A percentile compares a stretch with the other conserved stretches of the same genome.
Conservation (phyloP, 2,113 vertebrate genomes). For the Cottus gobio region DNA sequence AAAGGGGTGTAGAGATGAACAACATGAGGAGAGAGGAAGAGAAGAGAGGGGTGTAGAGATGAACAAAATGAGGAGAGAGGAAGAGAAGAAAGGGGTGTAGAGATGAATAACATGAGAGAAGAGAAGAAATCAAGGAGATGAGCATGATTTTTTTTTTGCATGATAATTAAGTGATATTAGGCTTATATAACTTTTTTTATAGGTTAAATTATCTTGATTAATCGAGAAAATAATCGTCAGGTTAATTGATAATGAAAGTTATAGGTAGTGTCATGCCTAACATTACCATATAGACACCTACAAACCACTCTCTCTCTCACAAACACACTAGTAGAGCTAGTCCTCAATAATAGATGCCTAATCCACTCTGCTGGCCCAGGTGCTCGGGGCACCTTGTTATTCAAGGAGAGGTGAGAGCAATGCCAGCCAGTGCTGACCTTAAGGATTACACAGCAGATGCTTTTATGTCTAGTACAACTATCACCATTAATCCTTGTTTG, state of each 20-base stretch:
- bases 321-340: not conserved
- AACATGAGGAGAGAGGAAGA: too few species aligned
- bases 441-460: not conserved
- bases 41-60: too few species aligned
- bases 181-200: not conserved
- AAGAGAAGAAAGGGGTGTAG: too few species aligned
- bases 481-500: not conserved
- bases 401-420: conserved; percentile 2
- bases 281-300: not conserved
- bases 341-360: not conserved
- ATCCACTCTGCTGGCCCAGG: not conserved
- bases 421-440: not conserved
- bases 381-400: not conserved
- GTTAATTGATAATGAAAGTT: not conserved
- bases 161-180: not conserved
- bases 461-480: conserved; percentile 23
- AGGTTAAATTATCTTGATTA: not conserved
- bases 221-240: not conserved
- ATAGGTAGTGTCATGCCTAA: not conserved
- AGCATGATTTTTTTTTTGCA: too few species aligned
- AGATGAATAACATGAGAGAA: too few species aligned
- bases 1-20: too few species aligned
- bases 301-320: not conserved
- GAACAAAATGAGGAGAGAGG: too few species aligned
- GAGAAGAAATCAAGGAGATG: too few species aligned